Evolutionary conservation across 1,140 invertebrate species (phyloP).

Genomic region (Leptinotarsa defecta): DNA sequence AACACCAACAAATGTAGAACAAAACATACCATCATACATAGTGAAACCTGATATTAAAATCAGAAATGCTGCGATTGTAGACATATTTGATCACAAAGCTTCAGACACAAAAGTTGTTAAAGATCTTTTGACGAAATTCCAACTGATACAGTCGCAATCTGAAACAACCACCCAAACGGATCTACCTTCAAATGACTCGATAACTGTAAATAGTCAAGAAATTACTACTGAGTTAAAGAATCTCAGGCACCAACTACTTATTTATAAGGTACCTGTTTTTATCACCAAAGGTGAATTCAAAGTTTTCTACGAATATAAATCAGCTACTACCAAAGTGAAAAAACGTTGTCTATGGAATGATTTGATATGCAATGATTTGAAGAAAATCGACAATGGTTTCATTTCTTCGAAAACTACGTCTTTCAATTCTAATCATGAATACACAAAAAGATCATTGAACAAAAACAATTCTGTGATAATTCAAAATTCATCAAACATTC

Average conservation of each 20-base stretch:
- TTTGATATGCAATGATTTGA: conserved; percentile 14
- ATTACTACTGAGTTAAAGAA: conserved; percentile 33
- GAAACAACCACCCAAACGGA: conserved; percentile 23
- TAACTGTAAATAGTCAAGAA: conserved; percentile 20
- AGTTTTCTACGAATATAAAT: conserved; percentile 26
- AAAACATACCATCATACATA: background rate
- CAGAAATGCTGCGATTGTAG: conserved; percentile 23
- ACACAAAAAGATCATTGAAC: too few species aligned
- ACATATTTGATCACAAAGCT: conserved; percentile 20
- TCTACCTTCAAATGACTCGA: conserved; percentile 23
- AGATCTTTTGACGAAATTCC: background rate
- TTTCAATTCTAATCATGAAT: too few species aligned
- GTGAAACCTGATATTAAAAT: conserved; percentile 33
- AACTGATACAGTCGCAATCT: background rate
- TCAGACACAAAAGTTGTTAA: conserved; percentile 28
- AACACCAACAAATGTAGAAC: background rate
- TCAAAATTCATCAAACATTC: too few species aligned
- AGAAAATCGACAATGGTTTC: background rate
- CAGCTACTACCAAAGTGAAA: background rate
- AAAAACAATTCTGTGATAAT: too few species aligned
- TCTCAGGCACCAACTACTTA: conserved; percentile 29
- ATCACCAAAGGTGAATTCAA: conserved; percentile 32
- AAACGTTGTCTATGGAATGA: conserved; percentile 27
- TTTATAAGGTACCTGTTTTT: conserved; percentile 38
- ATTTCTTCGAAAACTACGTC: too few species aligned